Percentiles rank a stretch among this genome's conserved stretches.
Evolutionary conservation across 2,888 invertebrate genomes (phyloP).

Genomic region (Drosophila prostipennis): DNA sequence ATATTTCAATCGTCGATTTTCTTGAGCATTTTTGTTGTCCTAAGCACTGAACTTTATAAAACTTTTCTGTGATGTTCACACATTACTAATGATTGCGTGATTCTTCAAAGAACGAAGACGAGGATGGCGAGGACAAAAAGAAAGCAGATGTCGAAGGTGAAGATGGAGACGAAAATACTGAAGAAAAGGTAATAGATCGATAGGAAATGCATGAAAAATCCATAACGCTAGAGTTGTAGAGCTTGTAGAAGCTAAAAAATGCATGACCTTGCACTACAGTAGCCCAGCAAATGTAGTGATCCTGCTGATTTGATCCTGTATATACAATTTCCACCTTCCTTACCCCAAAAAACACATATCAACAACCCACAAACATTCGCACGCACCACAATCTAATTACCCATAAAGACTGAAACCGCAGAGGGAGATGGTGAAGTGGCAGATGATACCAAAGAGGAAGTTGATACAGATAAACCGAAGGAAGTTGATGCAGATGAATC

Average conservation of each 20-base stretch:
- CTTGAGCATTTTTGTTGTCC: not conserved
- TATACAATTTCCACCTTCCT: conserved; percentile 39
- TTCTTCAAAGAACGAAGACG: conserved; percentile 54
- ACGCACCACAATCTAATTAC: conserved; percentile 39
- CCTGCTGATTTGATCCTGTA: conserved; percentile 52
- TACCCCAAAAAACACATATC: conserved; percentile 6
- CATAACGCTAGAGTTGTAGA: conserved; percentile 48
- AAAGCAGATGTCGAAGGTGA: conserved; percentile 37
- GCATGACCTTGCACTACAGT: conserved; percentile 52
- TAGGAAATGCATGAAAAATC: conserved; percentile 44
- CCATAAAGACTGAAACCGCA: conserved; percentile 52
- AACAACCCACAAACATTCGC: conserved; percentile 32
- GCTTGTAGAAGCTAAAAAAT: conserved; percentile 35
- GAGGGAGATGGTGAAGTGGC: not conserved
- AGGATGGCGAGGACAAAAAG: conserved; percentile 50
- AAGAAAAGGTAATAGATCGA: conserved; percentile 62
- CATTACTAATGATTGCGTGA: conserved; percentile 28
- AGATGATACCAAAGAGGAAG: not conserved
- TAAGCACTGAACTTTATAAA: not conserved
- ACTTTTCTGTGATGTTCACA: conserved; percentile 1
- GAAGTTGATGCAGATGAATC: too few relatives aligned
- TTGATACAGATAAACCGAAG: conserved; percentile 1
- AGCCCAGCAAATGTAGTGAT: conserved; percentile 27
- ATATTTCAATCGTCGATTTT: not conserved
- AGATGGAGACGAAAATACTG: conserved; percentile 43